Evolutionary conservation across 92 coral and sea anemone species (phyloP), one percentile per base, ranked within the genome.

Genomic region (Pocillopora grandis): DNA sequence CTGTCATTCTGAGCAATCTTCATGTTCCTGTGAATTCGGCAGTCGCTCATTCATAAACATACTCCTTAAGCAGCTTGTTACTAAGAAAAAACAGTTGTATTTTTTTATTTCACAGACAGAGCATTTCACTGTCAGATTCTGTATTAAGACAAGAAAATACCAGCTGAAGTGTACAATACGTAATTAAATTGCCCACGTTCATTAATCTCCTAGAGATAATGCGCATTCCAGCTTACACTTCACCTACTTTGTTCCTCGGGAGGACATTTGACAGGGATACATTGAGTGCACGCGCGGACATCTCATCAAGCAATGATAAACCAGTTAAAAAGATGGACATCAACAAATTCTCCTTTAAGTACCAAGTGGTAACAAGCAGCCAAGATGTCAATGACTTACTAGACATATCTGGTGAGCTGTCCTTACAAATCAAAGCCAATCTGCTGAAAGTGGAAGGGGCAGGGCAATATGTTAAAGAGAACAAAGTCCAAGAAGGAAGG

Each of bases 311-410:
- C 8, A 13, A 69, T 6, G 31, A 71, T 14, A 76, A 37, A 33
- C 62, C 75, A n/a, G 64, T 67, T 19, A 62, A 18, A 56, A 17
- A 16, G 2, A 57, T 23, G 11, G 17, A 60, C 64, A 33, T 62
- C 48, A 83, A 68, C 42, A 55, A 52, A 19, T 83, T 60, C 64
- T 58, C 74, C 33, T 83, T 83, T 66, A 56, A 69, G 20, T 88
- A 76, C 64, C 56, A 83, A 49, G 68, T 82, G 9, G 59, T 88
- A 2, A 9, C 61, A n/a, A 70, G 42, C 16, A 52, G 62, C 70
- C 37, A 88, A 59, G 91, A 88, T 59, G 74, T 49, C 15, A 82
- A 79, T 27, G 88, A 88, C 61, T 71, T 88, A 17, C 85, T 88
- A 57, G 88, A 77, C 62, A 19, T 88, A 3, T 77, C 91, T 37